These are phyloP conservation scores for Callipepla californica DNA, from an alignment of 2,113 vertebrate species.

Conservation along the genomic window DNA sequence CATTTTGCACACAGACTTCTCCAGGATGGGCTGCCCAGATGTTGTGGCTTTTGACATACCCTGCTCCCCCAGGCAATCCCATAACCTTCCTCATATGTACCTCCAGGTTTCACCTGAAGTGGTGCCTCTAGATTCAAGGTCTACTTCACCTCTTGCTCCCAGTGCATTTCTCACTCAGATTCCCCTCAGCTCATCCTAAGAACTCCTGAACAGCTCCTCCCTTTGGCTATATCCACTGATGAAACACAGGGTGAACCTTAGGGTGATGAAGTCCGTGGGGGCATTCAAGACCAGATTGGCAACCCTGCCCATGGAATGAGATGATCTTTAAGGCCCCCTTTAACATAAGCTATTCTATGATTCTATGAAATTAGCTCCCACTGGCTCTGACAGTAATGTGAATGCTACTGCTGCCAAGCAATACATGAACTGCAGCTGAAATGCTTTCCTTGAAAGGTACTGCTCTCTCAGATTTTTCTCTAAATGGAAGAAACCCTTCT, in stretches of 20 bases:
- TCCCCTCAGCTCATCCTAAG: background rate
- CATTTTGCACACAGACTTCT: background rate
- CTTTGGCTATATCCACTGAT: background rate
- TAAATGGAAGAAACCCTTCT: background rate
- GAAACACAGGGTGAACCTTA: background rate
- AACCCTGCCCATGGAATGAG: too few species aligned
- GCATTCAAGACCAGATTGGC: too few species aligned
- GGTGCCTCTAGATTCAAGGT: background rate
- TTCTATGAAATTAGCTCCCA: background rate
- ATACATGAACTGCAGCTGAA: background rate
- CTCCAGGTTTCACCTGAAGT: background rate
- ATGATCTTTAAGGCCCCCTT: too few species aligned
- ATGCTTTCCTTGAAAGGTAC: background rate
- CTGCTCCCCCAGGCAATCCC: background rate
- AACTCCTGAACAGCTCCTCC: background rate
- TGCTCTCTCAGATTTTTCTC: background rate
- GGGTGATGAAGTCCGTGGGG: background rate
- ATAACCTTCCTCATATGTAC: background rate
- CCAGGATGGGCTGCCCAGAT: background rate
- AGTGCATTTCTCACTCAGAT: background rate
- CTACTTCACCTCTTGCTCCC: background rate
- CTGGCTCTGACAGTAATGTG: background rate
- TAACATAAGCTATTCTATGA: too few species aligned
- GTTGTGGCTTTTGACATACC: background rate
- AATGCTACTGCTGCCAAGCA: background rate